Base-by-base conservation (phyloP, 2,797 vertebrate species). In the Oophaga sylvatica region DNA sequence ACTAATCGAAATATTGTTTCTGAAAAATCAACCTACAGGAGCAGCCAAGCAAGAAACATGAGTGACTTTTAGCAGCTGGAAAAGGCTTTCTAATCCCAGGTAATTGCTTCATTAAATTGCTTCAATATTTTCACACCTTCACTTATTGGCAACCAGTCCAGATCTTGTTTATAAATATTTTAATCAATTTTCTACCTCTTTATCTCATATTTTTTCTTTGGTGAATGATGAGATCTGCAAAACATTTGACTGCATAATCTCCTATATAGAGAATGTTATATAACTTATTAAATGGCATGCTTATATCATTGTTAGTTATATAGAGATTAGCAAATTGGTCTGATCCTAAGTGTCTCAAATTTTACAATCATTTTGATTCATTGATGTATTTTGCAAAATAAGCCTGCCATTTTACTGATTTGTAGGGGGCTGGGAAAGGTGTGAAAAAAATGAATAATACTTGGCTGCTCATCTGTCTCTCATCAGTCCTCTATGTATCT, bases 101-200 rank as follows among this genome's bases (percentile, higher is more conserved):
- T 89, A 89, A 89, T 89, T 89, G 88, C 88, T 86, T 87, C 80
- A 81, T 86, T 89, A 89, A 89, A 89, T 87, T 86, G 88, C 88
- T 87, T 83, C 80, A 87, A 89, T 89, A 89, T 86, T 89, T 86
- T 83, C 88, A 79, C 84, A 89, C 88, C 84, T 86, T 89, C 80
- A 35, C 11, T 83, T 89, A 89, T 89, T 86, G 84, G 84, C 80
- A 81, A 68, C 70, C 80, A 83, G 88, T 89, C 84, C 79, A 41
- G 84, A 57, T 75, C 56, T 75, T 83, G 84, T 87, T 83, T 83
- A 83, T 87, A 86, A 89, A 87, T 80, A 89, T 89, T 89, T 89
- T 89, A 89, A 89, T 89, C 87, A 85, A 85, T 89, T 86, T 78
- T 57, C 70, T n/a, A 75, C 84, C 82, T 85, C 62, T 86, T 89